Percentiles rank a stretch among this genome's conserved stretches.
These are phyloP conservation scores for Phengaris alcon DNA, from an alignment of 2,888 invertebrate genomes.

Conservation along the genomic window DNA sequence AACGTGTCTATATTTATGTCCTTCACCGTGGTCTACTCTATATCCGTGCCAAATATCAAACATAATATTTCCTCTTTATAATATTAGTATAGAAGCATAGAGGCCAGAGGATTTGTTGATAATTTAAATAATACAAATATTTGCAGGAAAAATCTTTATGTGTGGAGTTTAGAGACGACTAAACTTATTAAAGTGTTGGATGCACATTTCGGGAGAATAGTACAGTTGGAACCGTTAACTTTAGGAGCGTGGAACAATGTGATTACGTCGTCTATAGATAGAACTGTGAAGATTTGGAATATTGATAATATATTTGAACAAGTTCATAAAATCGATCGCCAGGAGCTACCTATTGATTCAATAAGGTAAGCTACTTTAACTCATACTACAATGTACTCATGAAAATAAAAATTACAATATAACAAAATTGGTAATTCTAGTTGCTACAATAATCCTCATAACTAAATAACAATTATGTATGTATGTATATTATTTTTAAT, in stretches of 20 bases:
- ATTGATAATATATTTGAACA: conserved; percentile 99
- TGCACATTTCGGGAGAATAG: conserved; percentile 97
- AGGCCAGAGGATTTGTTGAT: too few species aligned
- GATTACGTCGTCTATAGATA: conserved; percentile 97
- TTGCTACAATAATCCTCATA: too few species aligned
- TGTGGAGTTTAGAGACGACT: conserved; percentile 91
- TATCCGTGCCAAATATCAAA: too few species aligned
- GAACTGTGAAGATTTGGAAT: conserved; percentile 99
- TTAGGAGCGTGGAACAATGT: conserved; percentile 95
- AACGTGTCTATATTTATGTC: too few species aligned
- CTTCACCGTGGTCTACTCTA: too few species aligned
- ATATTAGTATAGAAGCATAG: too few species aligned
- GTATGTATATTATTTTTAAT: neutral
- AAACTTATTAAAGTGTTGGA: conserved; percentile 94
- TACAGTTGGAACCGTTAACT: conserved; percentile 92
- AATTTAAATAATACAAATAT: too few species aligned
- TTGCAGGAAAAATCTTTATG: conserved; percentile 92
- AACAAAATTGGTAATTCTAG: too few species aligned
- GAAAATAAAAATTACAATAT: too few species aligned
- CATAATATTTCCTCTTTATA: too few species aligned
- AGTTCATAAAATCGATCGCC: conserved; percentile 96
- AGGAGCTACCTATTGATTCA: conserved; percentile 96
- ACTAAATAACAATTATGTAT: neutral
- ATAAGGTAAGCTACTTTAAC: conserved; percentile 81
- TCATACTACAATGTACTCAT: too few species aligned